Percentiles rank a stretch among this genome's conserved stretches.
These are phyloP conservation scores for Pyrocoelia pectoralis DNA, from an alignment of 2,888 invertebrate genomes.

Conservation along the genomic window DNA sequence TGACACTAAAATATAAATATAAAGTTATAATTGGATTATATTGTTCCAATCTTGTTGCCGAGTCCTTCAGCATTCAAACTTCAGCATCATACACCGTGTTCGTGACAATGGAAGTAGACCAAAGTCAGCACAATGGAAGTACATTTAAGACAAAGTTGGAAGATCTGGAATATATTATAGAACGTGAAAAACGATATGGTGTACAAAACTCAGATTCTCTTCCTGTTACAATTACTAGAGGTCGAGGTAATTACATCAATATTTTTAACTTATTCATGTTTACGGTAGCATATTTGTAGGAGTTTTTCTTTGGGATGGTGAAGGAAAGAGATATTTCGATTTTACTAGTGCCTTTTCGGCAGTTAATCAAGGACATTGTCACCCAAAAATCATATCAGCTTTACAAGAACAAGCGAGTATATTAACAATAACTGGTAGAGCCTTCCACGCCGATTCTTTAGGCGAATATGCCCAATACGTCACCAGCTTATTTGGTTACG, in stretches of 20 bases:
- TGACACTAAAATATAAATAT: too few relatives aligned
- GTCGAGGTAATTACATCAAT: constrained; percentile 71
- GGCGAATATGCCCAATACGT: constrained; percentile 79
- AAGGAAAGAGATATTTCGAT: constrained; percentile 80
- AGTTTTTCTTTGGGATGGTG: constrained; percentile 80
- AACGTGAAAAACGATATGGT: constrained; percentile 86
- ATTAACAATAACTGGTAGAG: constrained; percentile 76
- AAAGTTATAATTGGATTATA: too few relatives aligned
- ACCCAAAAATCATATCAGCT: constrained; percentile 73
- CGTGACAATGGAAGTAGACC: too few relatives aligned
- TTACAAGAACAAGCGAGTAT: constrained; percentile 66
- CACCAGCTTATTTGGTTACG: constrained; percentile 75
- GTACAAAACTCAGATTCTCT: constrained; percentile 97
- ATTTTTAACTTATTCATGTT: not conserved
- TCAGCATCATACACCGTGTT: too few relatives aligned
- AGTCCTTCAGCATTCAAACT: too few relatives aligned
- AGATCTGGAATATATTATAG: too few relatives aligned
- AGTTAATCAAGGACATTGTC: constrained; percentile 83
- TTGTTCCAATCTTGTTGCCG: too few relatives aligned
- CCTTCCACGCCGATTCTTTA: constrained; percentile 77
- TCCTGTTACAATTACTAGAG: constrained; percentile 89
- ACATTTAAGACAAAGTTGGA: too few relatives aligned
- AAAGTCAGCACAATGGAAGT: too few relatives aligned
- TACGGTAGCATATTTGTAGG: constrained; percentile 56
- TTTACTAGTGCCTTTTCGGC: constrained; percentile 84